Evolutionary conservation across 30 jellyfish, hydroid and myxozoan species (phyloP), one percentile per base, ranked within the genome.

Genomic region (Mastigias papua): DNA sequence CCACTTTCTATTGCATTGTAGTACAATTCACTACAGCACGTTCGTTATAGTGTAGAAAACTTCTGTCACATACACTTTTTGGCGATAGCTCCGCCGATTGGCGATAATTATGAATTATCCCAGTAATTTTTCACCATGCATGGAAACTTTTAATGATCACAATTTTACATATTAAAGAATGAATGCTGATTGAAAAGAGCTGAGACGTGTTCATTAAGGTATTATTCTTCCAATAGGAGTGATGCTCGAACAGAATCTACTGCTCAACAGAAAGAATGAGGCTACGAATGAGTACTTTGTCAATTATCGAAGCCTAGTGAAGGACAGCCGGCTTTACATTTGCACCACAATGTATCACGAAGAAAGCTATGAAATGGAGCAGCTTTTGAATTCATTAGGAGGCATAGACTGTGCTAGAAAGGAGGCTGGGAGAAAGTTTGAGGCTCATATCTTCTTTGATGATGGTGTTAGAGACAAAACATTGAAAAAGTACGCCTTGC

Each of bases 331-430:
- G 76, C 72, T 93, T 27, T 93, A 93, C 89, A 93, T 93, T 29
- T 93, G 98, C 84, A 93, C 98, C 19, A 93, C 98, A 20, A 93
- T 93, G 98, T 93, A 93, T 80, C 98, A 93, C 90, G 98, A 93
- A 68, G 98, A 97, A 28, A 97, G 82, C 50, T 87, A 49, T 73
- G 98, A 93, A 66, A 93, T 93, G 98, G 94, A 93, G 74, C 98
- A 93, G 66, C 90, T 93, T 2, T 74, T 93, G 73, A 67, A 71
- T 26, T 93, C 98, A 9, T 54, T 93, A 9, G 98, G 97, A 0
- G 93, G 98, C 34, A 91, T 93, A 50, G 98, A 93, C 85, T 65
- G 97, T 35, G 98, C 98, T 15, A 89, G 98, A 9, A 74, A 81
- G 46, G 82, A 82, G 58, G 97, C 95, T 19, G 98, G 97, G 4